phyloP scores from a whole-genome alignment of 1,140 invertebrate species.

The Papilio machaon region DNA sequence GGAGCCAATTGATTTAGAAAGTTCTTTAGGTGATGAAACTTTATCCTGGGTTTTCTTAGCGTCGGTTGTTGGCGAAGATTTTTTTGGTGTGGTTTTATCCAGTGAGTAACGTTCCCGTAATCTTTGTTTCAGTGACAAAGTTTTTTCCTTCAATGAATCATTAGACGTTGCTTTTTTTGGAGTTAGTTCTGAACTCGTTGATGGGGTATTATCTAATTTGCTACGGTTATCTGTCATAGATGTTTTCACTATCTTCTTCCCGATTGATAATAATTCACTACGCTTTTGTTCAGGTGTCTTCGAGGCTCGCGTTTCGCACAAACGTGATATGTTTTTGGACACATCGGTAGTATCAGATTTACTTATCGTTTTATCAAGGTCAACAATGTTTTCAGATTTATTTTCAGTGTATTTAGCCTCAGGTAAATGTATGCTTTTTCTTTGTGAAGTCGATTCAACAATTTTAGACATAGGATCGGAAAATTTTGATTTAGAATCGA shows the following conservation, averaged over 20 bases:
- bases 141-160: slow-evolving; percentile 24
- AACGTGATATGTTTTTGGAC: background rate
- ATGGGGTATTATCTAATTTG: slow-evolving; percentile 12
- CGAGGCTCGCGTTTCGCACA: background rate
- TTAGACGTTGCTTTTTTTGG: slow-evolving; percentile 6
- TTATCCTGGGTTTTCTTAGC: background rate
- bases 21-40: background rate
- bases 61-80: background rate
- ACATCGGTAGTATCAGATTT: background rate
- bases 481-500: background rate
- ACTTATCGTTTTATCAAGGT: background rate
- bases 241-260: slow-evolving; percentile 13
- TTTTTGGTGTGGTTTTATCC: slow-evolving; percentile 4
- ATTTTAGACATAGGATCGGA: background rate
- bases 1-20: slow-evolving; percentile 15
- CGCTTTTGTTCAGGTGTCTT: slow-evolving; percentile 25
- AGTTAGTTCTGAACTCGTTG: background rate
- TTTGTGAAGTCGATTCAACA: background rate
- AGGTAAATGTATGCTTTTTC: background rate
- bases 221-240: background rate
- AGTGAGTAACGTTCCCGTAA: slow-evolving; percentile 30
- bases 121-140: slow-evolving; percentile 27
- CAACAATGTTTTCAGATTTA: background rate
- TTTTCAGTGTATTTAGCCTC: background rate
- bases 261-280: slow-evolving; percentile 12